Evolutionary conservation across 2,113 vertebrate species (phyloP).

Genomic region (Motacilla tschutschensis): DNA sequence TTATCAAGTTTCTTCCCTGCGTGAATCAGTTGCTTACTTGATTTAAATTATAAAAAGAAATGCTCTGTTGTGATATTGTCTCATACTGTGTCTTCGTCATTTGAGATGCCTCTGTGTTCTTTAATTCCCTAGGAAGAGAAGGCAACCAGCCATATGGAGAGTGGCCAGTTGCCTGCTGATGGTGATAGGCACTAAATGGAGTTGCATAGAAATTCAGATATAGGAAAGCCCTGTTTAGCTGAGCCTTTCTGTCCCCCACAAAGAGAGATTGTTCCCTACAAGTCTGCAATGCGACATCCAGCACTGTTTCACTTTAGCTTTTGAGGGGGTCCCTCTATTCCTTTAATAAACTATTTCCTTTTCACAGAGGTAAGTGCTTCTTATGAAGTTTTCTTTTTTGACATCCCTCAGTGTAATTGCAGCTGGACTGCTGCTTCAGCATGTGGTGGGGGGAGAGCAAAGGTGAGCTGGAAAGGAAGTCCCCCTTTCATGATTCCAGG

Average conservation of each 20-base stretch:
- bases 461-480: background rate
- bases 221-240: conserved; percentile 11
- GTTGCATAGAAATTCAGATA: conserved; percentile 10
- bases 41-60: conserved; percentile 61
- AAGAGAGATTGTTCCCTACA: conserved; percentile 30
- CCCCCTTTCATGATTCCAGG: background rate
- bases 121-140: conserved; percentile 26
- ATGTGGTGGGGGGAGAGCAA: background rate
- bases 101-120: conserved; percentile 40
- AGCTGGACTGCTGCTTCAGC: background rate
- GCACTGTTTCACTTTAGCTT: background rate
- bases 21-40: conserved; percentile 57
- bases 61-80: conserved; percentile 31
- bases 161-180: conserved; percentile 48
- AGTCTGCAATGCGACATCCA: background rate
- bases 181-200: background rate
- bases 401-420: background rate
- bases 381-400: background rate
- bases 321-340: background rate
- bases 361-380: background rate
- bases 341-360: background rate
- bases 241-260: conserved; percentile 17
- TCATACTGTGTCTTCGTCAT: conserved; percentile 56
- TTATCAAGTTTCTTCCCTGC: conserved; percentile 44
- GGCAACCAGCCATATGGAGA: conserved; percentile 58